phyloP scores from a whole-genome alignment of 2,797 vertebrate genomes.

The Denticeps clupeoides region DNA sequence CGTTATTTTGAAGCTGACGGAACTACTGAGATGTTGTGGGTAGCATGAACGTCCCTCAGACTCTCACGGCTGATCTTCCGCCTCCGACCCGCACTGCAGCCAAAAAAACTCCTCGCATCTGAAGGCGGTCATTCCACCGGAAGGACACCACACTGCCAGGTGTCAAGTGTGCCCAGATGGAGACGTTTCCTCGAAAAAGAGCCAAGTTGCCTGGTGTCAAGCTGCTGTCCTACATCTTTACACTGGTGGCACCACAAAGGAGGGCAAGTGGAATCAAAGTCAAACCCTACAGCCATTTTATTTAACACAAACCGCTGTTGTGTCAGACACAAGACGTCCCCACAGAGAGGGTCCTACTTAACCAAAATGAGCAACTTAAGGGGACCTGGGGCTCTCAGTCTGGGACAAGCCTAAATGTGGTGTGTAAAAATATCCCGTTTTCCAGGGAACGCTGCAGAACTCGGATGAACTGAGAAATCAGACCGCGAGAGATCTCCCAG shows the following conservation, averaged over 20 bases:
- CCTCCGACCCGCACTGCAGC: too few species aligned
- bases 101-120: too few species aligned
- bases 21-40: too few species aligned
- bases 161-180: neutral
- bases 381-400: neutral
- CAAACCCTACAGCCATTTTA: conserved; percentile 18
- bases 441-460: neutral
- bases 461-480: conserved; percentile 3
- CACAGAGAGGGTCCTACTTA: conserved; percentile 21
- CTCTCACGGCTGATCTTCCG: too few species aligned
- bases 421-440: conserved; percentile 5
- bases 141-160: conserved; percentile 1
- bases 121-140: neutral
- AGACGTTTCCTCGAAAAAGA: neutral
- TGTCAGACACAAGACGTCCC: conserved; percentile 8
- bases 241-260: conserved; percentile 1
- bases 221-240: conserved; percentile 17
- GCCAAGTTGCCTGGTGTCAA: conserved; percentile 3
- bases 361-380: neutral
- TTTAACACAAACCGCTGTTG: conserved; percentile 15
- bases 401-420: neutral
- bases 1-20: too few species aligned
- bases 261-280: conserved; percentile 10
- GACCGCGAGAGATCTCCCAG: too few species aligned
- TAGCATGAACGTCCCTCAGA: too few species aligned